phyloP scores from a whole-genome alignment of 2,888 invertebrate genomes.

The Chymomyza fuscimana region DNA sequence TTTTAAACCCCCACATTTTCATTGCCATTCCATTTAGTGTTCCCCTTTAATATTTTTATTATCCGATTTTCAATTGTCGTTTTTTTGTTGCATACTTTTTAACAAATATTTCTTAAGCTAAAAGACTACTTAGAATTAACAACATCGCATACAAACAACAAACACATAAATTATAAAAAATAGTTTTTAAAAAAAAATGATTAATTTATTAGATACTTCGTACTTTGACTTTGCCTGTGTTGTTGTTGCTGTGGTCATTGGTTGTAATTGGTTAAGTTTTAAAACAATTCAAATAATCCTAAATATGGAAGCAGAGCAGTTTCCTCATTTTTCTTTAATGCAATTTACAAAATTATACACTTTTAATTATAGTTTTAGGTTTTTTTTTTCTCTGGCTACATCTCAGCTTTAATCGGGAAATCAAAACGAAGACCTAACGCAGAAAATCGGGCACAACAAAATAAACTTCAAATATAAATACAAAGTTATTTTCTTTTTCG shows the following conservation, averaged over 20 bases:
- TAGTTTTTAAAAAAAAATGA: slow-evolving; percentile 16
- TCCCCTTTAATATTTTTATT: slow-evolving; percentile 21
- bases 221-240: background rate
- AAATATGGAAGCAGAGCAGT: slow-evolving; percentile 67
- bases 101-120: slow-evolving; percentile 65
- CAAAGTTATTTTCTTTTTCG: background rate
- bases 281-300: slow-evolving; percentile 37
- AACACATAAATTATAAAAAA: slow-evolving; percentile 40
- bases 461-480: background rate
- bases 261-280: background rate
- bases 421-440: background rate
- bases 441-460: background rate
- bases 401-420: slow-evolving; percentile 32
- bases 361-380: slow-evolving; percentile 4
- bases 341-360: slow-evolving; percentile 9
- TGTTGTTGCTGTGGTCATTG: background rate
- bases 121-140: slow-evolving; percentile 65
- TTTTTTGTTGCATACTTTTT: slow-evolving; percentile 36
- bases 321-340: slow-evolving; percentile 21
- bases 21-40: slow-evolving; percentile 20
- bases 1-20: too few relatives aligned
- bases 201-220: slow-evolving; percentile 28
- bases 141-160: slow-evolving; percentile 59
- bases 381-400: slow-evolving; percentile 39
- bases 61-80: slow-evolving; percentile 15